Evolutionary conservation across 2,888 invertebrate genomes (phyloP), one percentile per base, ranked within the genome.

Genomic region (Epistrophella euchroma): DNA sequence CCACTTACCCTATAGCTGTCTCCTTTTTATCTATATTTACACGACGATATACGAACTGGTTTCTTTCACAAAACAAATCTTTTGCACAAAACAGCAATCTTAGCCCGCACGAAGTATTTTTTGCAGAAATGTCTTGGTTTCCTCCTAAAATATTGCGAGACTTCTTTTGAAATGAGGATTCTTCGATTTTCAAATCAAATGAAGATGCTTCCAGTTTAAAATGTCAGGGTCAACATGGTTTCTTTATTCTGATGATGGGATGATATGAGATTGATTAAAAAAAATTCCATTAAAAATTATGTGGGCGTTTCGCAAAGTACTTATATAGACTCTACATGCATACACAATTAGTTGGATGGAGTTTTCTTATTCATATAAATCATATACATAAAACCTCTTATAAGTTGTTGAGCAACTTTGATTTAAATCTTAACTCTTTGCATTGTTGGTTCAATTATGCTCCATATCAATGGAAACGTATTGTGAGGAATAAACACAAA

Each of bases 161-260:
- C 22, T 56, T 32, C 37, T 19, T 55, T 22, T 28, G 35, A 52
- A 47, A 43, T 40, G 40, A 37, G 40, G 62, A 62, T 64, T 58
- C 45, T 56, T 70, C 32, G 50, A 32, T 70, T 60, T 64, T 25
- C 43, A 55, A 74, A 56, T 70, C 70, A 37, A 55, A 50, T 72
- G 77, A 72, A 73, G 81, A 82, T 82, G 79, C 79, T 50, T 28
- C 64, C 15, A 58, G 22, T 45, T 28, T 55, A 64, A 68, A 85
- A 85, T 85, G 81, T 68, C 85, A 81, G 25, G 85, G 85, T 75
- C 80, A 76, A 50, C 75, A 3, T 64, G 72, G 32, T 45, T 74
- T 56, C 43, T 74, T 83, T 11, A 28, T 7, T 3, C 28, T 28
- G 32, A 32, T 32, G 32, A 28, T 37, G 40, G 17, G 50, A 73